phyloP scores from a whole-genome alignment of 2,888 invertebrate genomes.

The Oligia strigilis region DNA sequence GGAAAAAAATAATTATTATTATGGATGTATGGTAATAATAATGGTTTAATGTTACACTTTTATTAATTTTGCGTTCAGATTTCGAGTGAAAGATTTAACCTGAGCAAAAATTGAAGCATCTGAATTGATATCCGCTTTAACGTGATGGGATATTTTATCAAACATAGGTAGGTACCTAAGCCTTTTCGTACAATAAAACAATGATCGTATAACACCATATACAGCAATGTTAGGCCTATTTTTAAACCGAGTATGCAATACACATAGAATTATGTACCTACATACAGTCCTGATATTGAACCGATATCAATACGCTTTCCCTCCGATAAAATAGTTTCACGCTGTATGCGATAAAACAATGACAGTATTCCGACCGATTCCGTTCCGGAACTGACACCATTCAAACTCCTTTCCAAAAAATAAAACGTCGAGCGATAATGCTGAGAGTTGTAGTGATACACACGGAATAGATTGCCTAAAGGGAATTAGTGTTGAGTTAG shows the following conservation, averaged over 20 bases:
- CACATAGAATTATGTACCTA: neutral
- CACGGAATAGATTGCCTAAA: no score
- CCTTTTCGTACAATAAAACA: neutral
- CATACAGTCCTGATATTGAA: constrained; percentile 6
- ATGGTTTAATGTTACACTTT: neutral
- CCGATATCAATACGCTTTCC: constrained; percentile 38
- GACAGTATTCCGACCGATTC: constrained; percentile 38
- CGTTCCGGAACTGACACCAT: constrained; percentile 39
- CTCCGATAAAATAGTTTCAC: constrained; percentile 40
- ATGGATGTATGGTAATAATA: no score
- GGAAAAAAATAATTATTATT: no score
- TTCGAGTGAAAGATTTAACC: neutral
- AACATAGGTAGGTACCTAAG: neutral
- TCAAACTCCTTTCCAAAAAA: constrained; percentile 42
- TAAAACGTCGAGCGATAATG: constrained; percentile 24
- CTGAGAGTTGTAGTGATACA: neutral
- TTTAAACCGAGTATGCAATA: neutral
- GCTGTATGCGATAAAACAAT: constrained; percentile 39
- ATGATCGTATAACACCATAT: neutral
- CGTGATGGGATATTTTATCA: neutral
- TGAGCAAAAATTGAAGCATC: neutral
- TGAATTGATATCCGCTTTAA: neutral
- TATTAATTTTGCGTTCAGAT: neutral
- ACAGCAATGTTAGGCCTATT: neutral
- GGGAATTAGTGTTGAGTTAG: no score